Base-by-base conservation (phyloP, 92 coral and sea anemone genomes). In the Anthopleura xanthogrammica region DNA sequence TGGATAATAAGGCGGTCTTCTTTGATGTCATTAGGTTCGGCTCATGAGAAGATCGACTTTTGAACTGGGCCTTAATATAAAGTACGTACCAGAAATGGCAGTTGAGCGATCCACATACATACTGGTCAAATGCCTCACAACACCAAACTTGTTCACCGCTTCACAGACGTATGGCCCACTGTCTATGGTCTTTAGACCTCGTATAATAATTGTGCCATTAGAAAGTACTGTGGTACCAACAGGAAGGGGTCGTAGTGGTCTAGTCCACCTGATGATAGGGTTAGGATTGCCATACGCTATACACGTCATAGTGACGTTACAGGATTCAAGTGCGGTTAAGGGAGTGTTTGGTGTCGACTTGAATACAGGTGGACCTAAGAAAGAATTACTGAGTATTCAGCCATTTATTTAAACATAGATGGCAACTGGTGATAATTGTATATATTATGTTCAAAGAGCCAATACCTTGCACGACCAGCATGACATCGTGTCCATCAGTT, bases 391-490 rank as follows among this genome's bases (percentile, higher is more conserved):
- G n/a, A n/a, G n/a, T n/a, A n/a, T n/a, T n/a, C n/a, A n/a, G n/a
- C n/a, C n/a, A n/a, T n/a, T n/a, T n/a, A n/a, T n/a, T n/a, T n/a
- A n/a, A n/a, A n/a, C n/a, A n/a, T n/a, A n/a, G n/a, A n/a, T n/a
- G n/a, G n/a, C n/a, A n/a, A n/a, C n/a, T n/a, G n/a, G n/a, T n/a
- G n/a, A n/a, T n/a, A n/a, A n/a, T n/a, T n/a, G n/a, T n/a, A n/a
- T n/a, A n/a, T n/a, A n/a, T n/a, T n/a, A n/a, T n/a, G n/a, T n/a
- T n/a, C n/a, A n/a, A n/a, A n/a, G n/a, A n/a, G n/a, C n/a, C n/a
- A n/a, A n/a, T 75, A 83, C 86, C 86, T 17, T 71, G 70, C 16
- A 83, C 80, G 9, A 58, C 71, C 19, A 83, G 41, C 11, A 46
- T 83, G 7, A 46, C 86, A 14, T 29, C n/a, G 13, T 29, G 79